Conservation (phyloP, 1,140 invertebrate species). For the Bombus waltoni region DNA sequence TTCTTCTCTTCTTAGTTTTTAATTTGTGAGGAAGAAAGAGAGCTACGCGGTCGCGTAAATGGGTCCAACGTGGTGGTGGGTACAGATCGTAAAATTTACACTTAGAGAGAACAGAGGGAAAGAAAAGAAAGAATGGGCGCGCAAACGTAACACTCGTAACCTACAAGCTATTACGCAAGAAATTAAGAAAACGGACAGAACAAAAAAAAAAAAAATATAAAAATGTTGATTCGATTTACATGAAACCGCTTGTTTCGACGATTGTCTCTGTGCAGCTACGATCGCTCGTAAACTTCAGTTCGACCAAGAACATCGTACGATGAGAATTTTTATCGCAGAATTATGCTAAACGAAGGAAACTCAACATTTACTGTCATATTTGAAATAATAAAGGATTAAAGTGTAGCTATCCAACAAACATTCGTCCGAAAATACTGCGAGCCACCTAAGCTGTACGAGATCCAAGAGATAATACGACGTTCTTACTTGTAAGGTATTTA, state of each 20-base stretch:
- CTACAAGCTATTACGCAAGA: constrained; percentile 45
- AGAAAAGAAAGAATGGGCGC: constrained; percentile 44
- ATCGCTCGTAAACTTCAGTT: constrained; percentile 15
- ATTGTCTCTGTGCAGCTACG: constrained; percentile 28
- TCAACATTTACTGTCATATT: no score
- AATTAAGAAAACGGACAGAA: background rate
- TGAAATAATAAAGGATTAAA: no score
- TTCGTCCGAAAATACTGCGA: no score
- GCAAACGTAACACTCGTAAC: constrained; percentile 64
- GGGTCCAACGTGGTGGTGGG: constrained; percentile 73
- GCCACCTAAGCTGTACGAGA: background rate
- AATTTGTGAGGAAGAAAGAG: constrained; percentile 34
- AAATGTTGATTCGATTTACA: constrained; percentile 25
- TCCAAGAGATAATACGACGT: background rate
- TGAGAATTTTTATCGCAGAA: background rate
- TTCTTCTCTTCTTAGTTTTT: constrained; percentile 46
- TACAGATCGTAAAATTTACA: constrained; percentile 68
- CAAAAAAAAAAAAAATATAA: background rate
- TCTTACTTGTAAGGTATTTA: background rate
- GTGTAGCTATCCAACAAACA: no score
- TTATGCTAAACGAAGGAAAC: no score
- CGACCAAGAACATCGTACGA: background rate
- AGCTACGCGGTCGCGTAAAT: constrained; percentile 54
- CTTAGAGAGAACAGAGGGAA: constrained; percentile 31
- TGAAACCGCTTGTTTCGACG: constrained; percentile 3